Conservation (phyloP, 2,888 invertebrate genomes). For the Lithophane socia region DNA sequence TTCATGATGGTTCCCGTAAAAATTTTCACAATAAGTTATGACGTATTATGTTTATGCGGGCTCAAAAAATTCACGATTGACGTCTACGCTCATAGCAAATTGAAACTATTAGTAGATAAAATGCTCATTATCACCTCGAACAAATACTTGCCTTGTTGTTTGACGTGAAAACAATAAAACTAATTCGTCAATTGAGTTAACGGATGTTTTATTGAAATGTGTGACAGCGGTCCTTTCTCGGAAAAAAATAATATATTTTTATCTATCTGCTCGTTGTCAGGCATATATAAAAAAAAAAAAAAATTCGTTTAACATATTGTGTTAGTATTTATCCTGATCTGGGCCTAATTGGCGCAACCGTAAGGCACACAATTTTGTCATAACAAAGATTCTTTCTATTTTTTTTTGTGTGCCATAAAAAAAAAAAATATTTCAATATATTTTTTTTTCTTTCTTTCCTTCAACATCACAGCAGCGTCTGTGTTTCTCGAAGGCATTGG, state of each 20-base stretch:
- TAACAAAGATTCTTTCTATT: too few relatives aligned
- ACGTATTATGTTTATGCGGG: too few relatives aligned
- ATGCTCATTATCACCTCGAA: background rate
- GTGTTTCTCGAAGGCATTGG: background rate
- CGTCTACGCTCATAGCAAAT: background rate
- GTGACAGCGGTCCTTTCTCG: background rate
- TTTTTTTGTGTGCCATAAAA: too few relatives aligned
- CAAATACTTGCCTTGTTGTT: background rate
- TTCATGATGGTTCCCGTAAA: too few relatives aligned
- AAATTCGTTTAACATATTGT: too few relatives aligned
- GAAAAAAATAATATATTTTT: too few relatives aligned
- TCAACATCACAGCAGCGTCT: background rate
- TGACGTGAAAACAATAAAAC: conserved; percentile 21
- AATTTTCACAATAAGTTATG: too few relatives aligned
- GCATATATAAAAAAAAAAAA: too few relatives aligned
- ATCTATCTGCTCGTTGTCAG: too few relatives aligned
- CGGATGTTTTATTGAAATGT: background rate
- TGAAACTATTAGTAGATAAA: conserved; percentile 10
- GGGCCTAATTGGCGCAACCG: background rate
- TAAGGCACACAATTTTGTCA: background rate
- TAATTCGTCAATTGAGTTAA: conserved; percentile 30
- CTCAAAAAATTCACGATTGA: background rate
- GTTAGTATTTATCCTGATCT: too few relatives aligned
- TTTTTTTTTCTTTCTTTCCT: background rate
- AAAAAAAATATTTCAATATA: too few relatives aligned